Percentiles rank a stretch among this genome's conserved stretches.
These are phyloP conservation scores for Mus spicilegus DNA, from an alignment of 2,113 vertebrate species.

Conservation along the genomic window DNA sequence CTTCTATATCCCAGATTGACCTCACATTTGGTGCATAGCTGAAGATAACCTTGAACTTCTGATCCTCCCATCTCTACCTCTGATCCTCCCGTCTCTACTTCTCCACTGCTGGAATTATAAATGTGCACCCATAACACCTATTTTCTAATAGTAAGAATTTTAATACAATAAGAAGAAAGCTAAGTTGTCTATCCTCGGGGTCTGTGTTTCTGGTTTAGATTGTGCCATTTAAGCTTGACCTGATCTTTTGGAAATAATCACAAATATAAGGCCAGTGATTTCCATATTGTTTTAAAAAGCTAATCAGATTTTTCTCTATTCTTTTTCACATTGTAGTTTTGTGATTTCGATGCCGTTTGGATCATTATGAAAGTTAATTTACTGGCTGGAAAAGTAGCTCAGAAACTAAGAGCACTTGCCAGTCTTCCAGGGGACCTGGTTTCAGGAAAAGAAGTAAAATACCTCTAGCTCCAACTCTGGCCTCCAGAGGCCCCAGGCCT, in stretches of 20 bases:
- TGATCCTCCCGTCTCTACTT: neutral
- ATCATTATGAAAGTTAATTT: constrained; percentile 27
- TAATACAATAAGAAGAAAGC: constrained; percentile 10
- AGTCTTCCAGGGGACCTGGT: neutral
- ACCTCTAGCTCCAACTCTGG: neutral
- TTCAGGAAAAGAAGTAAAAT: neutral
- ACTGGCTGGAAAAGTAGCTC: neutral
- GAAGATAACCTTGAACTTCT: neutral
- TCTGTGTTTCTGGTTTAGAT: neutral
- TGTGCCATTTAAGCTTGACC: constrained; percentile 7
- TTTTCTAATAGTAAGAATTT: neutral
- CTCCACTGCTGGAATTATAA: neutral
- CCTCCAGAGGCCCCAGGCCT: neutral
- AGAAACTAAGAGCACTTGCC: neutral
- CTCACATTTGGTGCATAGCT: neutral
- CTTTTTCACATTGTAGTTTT: neutral
- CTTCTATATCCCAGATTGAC: neutral
- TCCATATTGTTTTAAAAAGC: constrained; percentile 50
- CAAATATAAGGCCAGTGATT: neutral
- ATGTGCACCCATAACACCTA: neutral
- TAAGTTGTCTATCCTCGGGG: neutral
- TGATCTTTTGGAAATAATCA: constrained; percentile 24
- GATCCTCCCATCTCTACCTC: neutral
- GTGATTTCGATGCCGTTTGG: neutral
- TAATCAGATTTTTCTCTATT: constrained; percentile 28